phyloP scores from a whole-genome alignment of 2,113 vertebrate genomes.

The Urocolius indicus region DNA sequence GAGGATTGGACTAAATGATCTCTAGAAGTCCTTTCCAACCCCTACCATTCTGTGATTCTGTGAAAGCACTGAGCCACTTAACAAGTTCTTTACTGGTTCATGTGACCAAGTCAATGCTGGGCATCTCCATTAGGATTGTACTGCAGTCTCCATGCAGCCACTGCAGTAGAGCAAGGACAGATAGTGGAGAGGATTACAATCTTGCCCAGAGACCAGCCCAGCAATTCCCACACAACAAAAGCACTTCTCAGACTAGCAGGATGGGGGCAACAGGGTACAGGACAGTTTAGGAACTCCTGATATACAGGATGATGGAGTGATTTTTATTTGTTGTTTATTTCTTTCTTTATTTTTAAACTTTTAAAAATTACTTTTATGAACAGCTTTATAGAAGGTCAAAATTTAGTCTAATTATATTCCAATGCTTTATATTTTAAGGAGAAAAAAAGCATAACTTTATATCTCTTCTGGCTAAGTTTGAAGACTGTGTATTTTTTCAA shows the following conservation, averaged over 20 bases:
- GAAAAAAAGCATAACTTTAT: not conserved
- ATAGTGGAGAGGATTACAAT: not conserved
- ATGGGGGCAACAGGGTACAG: not conserved
- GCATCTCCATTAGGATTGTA: not conserved
- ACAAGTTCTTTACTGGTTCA: not conserved
- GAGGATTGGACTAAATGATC: no score
- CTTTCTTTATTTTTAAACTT: not conserved
- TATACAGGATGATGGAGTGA: not conserved
- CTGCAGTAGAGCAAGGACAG: not conserved
- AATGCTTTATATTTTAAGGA: not conserved
- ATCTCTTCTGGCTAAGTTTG: not conserved
- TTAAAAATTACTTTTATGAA: not conserved
- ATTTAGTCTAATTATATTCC: not conserved
- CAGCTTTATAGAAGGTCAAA: not conserved
- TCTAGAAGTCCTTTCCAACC: no score
- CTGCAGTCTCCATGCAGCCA: fast-evolving
- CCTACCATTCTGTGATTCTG: no score
- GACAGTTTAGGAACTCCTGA: not conserved
- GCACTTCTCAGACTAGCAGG: not conserved
- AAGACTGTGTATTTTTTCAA: not conserved
- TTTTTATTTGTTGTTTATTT: not conserved
- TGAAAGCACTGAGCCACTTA: not conserved
- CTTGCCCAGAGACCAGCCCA: not conserved
- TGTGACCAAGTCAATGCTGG: not conserved
- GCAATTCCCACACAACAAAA: not conserved